Conservation (phyloP, 2,888 invertebrate species). For the Entomobrya multifasciata region DNA sequence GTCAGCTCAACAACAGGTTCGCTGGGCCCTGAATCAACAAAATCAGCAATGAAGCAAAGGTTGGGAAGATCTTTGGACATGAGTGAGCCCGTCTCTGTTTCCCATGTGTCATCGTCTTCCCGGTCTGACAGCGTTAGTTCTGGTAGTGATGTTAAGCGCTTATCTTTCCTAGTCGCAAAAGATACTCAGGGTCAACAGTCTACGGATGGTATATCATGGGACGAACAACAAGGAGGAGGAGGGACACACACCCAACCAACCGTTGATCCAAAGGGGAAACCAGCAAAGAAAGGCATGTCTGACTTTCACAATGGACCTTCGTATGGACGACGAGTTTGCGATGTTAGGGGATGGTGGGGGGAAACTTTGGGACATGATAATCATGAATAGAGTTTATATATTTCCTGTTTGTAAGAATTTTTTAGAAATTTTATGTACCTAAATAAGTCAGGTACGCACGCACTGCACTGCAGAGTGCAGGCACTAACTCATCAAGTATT, state of each 20-base stretch:
- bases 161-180: slow-evolving; percentile 76
- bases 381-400: slow-evolving; percentile 72
- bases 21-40: slow-evolving; percentile 72
- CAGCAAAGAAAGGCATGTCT: slow-evolving; percentile 72
- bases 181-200: slow-evolving; percentile 69
- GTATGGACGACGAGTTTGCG: slow-evolving; percentile 76
- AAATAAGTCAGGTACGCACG: too few species aligned
- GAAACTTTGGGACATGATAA: slow-evolving; percentile 92
- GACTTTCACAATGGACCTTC: slow-evolving; percentile 72
- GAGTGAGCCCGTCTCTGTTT: slow-evolving; percentile 75
- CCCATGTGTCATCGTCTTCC: slow-evolving; percentile 78
- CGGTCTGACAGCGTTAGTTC: slow-evolving; percentile 79
- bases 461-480: too few species aligned
- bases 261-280: slow-evolving; percentile 54
- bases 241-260: slow-evolving; percentile 44
- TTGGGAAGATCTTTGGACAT: slow-evolving; percentile 77
- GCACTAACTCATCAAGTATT: not conserved
- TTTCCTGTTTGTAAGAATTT: not conserved
- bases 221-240: slow-evolving; percentile 65
- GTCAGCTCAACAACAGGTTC: slow-evolving; percentile 75
- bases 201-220: slow-evolving; percentile 73
- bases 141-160: slow-evolving; percentile 78
- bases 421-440: not conserved
- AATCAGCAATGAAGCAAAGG: slow-evolving; percentile 76
- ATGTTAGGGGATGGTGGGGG: slow-evolving; percentile 79